Conservation (phyloP, 2,113 vertebrate species). For the Ornithorhynchus anatinus region DNA sequence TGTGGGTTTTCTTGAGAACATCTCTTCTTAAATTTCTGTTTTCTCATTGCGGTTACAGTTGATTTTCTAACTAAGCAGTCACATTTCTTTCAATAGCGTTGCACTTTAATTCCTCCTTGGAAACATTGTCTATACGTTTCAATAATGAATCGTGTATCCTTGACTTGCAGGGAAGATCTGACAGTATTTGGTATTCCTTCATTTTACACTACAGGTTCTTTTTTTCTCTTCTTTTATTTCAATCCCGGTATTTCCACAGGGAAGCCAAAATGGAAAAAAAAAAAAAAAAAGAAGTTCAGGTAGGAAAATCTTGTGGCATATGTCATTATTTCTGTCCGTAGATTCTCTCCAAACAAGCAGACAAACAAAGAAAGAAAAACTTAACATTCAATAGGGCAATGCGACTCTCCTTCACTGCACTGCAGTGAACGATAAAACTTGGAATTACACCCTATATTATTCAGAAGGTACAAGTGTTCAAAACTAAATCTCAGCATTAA, state of each 20-base stretch:
- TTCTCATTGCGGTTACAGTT: no score
- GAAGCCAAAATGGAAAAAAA: no score
- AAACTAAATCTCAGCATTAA: not conserved
- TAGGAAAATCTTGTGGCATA: not conserved
- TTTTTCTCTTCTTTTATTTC: not conserved
- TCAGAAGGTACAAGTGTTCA: not conserved
- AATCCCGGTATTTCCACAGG: conserved; percentile 5
- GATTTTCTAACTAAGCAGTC: not conserved
- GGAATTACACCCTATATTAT: conserved; percentile 5
- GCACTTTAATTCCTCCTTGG: not conserved
- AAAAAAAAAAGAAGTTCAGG: not conserved
- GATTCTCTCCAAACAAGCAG: conserved; percentile 18
- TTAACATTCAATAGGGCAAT: not conserved
- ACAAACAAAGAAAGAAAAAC: conserved; percentile 8
- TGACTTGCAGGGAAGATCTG: not conserved
- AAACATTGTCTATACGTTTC: not conserved
- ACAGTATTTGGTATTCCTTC: not conserved
- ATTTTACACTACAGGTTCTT: not conserved
- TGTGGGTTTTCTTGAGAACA: not conserved
- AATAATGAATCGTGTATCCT: not conserved
- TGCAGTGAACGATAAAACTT: conserved; percentile 2
- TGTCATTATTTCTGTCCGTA: conserved; percentile 14
- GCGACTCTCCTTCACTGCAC: not conserved
- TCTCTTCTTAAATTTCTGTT: no score
- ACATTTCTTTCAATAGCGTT: not conserved